A percentile compares a stretch with the other conserved stretches of the same genome.
Conservation (phyloP, 2,888 invertebrate species). For the Amorpha juglandis region DNA sequence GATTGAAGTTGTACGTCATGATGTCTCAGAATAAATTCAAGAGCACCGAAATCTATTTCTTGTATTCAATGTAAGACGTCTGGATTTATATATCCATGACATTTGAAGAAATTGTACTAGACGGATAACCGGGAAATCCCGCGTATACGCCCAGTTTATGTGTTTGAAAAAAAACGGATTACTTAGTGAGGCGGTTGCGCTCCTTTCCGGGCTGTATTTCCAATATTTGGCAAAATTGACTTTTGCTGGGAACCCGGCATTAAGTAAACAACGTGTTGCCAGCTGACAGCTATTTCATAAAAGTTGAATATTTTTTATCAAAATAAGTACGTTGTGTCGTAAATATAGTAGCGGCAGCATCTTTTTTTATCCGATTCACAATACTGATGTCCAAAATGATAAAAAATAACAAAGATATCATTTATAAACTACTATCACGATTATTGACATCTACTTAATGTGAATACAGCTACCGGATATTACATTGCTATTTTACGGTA, state of each 20-base stretch:
- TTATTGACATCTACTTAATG: no score
- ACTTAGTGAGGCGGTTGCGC: conserved; percentile 31
- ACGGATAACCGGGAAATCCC: conserved; percentile 21
- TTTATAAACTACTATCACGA: no score
- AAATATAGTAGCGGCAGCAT: no score
- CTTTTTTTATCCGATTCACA: no score
- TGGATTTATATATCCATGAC: conserved; percentile 9
- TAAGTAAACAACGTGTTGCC: conserved; percentile 24
- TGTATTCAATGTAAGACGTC: not conserved
- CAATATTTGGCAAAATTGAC: conserved; percentile 41
- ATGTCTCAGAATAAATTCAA: not conserved
- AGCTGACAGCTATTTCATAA: not conserved
- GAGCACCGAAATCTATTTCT: not conserved
- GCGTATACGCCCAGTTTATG: conserved; percentile 11
- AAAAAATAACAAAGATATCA: no score
- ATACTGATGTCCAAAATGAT: no score
- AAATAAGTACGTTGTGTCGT: not conserved
- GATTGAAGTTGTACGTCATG: no score
- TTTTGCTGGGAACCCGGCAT: conserved; percentile 28
- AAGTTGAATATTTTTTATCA: not conserved
- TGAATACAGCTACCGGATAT: no score
- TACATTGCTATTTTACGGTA: no score
- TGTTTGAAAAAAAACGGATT: conserved; percentile 33
- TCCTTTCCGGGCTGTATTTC: conserved; percentile 34
- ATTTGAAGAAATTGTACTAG: conserved; percentile 16